Percentiles rank a stretch among this genome's conserved stretches.
Evolutionary conservation across 2,113 vertebrate genomes (phyloP).

Genomic region (Dryoscopus gambensis): DNA sequence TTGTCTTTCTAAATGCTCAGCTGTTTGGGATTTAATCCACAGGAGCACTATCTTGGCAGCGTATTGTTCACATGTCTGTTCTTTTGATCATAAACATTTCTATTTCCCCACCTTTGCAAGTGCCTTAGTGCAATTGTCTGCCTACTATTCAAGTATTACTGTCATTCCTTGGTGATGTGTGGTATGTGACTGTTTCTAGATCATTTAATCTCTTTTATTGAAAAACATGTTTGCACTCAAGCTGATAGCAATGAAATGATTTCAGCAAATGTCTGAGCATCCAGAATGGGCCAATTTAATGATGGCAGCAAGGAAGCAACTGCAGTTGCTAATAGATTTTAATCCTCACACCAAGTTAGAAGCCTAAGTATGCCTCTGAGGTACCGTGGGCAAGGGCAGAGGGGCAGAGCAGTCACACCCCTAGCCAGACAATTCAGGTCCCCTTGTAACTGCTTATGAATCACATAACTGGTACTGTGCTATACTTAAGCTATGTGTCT

Average conservation of each 20-base stretch:
- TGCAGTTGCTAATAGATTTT: neutral
- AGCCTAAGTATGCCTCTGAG: neutral
- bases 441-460: neutral
- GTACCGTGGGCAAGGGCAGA: neutral
- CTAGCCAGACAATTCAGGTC: neutral
- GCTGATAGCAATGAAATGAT: neutral
- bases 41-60: neutral
- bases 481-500: neutral
- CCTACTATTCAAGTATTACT: neutral
- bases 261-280: neutral
- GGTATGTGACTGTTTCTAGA: neutral
- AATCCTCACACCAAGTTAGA: neutral
- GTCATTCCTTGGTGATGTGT: neutral
- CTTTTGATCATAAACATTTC: slow-evolving; percentile 2
- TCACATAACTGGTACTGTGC: neutral
- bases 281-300: neutral
- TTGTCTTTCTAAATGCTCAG: neutral
- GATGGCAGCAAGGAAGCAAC: neutral
- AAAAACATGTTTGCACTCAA: neutral
- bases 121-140: neutral
- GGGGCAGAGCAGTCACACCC: neutral
- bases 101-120: neutral
- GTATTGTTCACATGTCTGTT: neutral
- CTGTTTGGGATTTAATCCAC: neutral
- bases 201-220: neutral